phyloP scores from a whole-genome alignment of 2,113 vertebrate genomes.

The Cyprinodon brontotheroides region DNA sequence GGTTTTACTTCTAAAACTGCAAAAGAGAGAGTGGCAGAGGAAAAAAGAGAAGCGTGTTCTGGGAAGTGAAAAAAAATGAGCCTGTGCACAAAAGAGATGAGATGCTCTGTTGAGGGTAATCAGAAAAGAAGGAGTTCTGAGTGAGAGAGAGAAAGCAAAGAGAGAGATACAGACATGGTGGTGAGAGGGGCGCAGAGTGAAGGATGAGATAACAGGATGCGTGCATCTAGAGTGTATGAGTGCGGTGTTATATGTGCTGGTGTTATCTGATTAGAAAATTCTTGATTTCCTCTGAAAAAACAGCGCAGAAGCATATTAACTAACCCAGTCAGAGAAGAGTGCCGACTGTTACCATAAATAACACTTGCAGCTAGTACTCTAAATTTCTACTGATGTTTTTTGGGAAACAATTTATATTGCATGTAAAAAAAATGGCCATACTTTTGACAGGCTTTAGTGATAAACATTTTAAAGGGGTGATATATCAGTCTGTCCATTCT shows the following conservation, averaged over 20 bases:
- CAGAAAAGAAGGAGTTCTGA: slow-evolving; percentile 38
- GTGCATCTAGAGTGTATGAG: background rate
- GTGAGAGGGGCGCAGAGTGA: background rate
- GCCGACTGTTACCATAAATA: background rate
- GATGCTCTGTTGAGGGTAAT: slow-evolving; percentile 49
- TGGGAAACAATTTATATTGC: background rate
- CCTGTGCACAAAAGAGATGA: slow-evolving; percentile 34
- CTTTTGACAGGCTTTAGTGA: background rate
- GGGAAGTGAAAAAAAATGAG: slow-evolving; percentile 26
- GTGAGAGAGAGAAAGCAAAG: slow-evolving; percentile 17
- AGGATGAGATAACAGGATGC: background rate
- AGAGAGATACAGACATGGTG: background rate
- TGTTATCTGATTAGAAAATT: background rate
- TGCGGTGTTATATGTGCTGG: background rate
- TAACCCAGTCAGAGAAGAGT: slow-evolving; percentile 14
- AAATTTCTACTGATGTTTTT: background rate
- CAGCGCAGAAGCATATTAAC: slow-evolving; percentile 9
- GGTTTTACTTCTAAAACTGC: slow-evolving; percentile 44
- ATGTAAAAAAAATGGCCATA: background rate
- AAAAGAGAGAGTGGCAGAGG: slow-evolving; percentile 23
- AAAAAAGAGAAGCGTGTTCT: slow-evolving; percentile 1
- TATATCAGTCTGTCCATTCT: background rate
- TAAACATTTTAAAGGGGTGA: background rate
- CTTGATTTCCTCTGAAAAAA: background rate
- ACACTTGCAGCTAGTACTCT: background rate